Conservation (phyloP, 2,797 vertebrate species). For the Petrocephalus sullivani region DNA sequence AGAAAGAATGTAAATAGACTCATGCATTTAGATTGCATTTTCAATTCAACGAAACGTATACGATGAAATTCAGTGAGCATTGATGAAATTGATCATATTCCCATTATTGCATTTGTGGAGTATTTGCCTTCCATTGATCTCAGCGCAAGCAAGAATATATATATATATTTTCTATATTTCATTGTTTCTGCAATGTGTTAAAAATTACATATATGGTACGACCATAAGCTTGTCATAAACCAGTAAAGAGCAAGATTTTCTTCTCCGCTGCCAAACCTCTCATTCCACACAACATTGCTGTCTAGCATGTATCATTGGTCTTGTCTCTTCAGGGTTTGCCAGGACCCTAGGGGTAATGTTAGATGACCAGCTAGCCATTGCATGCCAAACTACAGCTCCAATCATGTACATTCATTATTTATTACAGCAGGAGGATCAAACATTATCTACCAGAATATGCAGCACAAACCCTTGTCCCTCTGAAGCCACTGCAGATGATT, state of each 20-base stretch:
- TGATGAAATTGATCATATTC: neutral
- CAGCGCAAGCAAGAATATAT: neutral
- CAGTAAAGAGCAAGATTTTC: neutral
- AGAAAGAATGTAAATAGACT: neutral
- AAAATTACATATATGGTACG: neutral
- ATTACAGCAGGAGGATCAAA: neutral
- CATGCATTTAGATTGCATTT: constrained; percentile 9
- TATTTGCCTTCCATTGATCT: neutral
- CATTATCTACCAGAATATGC: neutral
- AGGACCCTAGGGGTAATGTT: neutral
- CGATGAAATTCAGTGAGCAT: neutral
- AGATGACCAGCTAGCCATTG: neutral
- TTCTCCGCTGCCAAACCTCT: neutral
- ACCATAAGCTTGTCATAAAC: neutral
- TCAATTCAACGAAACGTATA: neutral
- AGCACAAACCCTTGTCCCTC: neutral
- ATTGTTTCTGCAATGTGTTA: neutral
- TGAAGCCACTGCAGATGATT: neutral
- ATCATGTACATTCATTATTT: neutral
- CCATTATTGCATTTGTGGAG: neutral
- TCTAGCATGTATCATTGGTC: neutral
- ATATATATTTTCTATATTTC: neutral
- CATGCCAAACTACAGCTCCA: neutral
- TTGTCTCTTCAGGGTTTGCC: neutral
- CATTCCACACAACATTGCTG: neutral